A percentile compares a stretch with the other conserved stretches of the same genome.
These are phyloP conservation scores for Standfussiana lucernea DNA, from an alignment of 2,888 invertebrate species.

Conservation along the genomic window DNA sequence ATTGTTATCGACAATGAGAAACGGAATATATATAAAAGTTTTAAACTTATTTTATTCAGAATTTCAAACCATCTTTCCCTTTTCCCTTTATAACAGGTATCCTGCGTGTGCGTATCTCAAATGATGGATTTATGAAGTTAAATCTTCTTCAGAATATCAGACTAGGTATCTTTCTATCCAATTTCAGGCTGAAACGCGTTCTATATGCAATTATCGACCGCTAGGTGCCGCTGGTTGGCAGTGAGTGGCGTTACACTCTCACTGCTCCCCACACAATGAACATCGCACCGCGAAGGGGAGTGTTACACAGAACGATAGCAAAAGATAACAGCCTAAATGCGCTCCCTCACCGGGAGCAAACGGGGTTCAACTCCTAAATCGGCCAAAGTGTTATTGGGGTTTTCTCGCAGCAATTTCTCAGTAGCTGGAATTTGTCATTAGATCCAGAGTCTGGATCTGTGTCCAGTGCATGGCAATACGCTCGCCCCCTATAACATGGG, in stretches of 20 bases:
- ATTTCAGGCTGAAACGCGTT: constrained; percentile 13
- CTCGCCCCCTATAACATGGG: background rate
- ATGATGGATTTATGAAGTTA: background rate
- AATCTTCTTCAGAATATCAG: background rate
- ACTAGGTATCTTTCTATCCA: background rate
- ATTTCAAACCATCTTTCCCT: background rate
- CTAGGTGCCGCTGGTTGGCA: constrained; percentile 55
- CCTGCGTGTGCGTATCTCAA: background rate
- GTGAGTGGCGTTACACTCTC: constrained; percentile 61
- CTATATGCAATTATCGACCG: constrained; percentile 33
- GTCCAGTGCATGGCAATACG: background rate
- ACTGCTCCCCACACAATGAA: constrained; percentile 55
- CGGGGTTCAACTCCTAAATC: background rate
- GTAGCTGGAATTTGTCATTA: too few species aligned
- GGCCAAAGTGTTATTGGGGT: background rate
- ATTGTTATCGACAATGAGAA: too few species aligned
- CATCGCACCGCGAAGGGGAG: constrained; percentile 17
- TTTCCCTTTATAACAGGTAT: background rate
- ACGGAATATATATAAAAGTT: too few species aligned
- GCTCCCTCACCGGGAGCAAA: background rate
- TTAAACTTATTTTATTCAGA: background rate
- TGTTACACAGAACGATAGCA: constrained; percentile 18
- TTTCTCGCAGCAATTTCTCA: background rate
- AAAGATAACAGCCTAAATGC: background rate
- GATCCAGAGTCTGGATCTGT: background rate